A percentile compares a stretch with the other conserved stretches of the same genome.
Conservation (phyloP, 2,888 invertebrate species). For the Archaeoteleia sp. region DNA sequence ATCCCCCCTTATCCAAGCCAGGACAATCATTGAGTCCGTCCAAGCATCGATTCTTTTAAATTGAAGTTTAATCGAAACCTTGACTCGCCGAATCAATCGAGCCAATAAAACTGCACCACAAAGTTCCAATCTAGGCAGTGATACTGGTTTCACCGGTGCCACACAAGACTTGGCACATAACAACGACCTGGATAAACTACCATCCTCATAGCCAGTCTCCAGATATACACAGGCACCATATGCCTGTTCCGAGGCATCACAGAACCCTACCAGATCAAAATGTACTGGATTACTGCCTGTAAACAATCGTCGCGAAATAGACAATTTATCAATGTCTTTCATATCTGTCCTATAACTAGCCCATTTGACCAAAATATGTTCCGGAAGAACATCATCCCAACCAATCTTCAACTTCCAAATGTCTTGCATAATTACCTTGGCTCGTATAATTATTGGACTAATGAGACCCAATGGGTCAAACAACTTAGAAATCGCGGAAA, state of each 20-base stretch:
- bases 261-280: conserved; percentile 17
- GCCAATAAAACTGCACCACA: conserved; percentile 9
- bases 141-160: conserved; percentile 3
- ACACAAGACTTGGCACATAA: conserved; percentile 23
- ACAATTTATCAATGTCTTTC: conserved; percentile 2
- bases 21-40: neutral
- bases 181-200: neutral
- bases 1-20: conserved; percentile 1
- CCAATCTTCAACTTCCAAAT: conserved; percentile 17
- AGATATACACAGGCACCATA: conserved; percentile 39
- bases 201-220: neutral
- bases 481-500: conserved; percentile 22
- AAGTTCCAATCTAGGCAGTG: conserved; percentile 16
- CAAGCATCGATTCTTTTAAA: neutral
- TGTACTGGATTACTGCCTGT: neutral
- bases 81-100: neutral
- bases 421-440: conserved; percentile 39
- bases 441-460: conserved; percentile 20
- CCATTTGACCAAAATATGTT: conserved; percentile 5
- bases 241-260: conserved; percentile 27
- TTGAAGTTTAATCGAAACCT: neutral
- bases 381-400: conserved; percentile 28
- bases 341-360: conserved; percentile 12
- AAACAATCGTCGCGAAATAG: conserved; percentile 21
- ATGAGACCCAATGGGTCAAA: conserved; percentile 37